Evolutionary conservation across 2,113 vertebrate genomes (phyloP), one percentile per base, ranked within the genome.

Genomic region (Bufo bufo): DNA sequence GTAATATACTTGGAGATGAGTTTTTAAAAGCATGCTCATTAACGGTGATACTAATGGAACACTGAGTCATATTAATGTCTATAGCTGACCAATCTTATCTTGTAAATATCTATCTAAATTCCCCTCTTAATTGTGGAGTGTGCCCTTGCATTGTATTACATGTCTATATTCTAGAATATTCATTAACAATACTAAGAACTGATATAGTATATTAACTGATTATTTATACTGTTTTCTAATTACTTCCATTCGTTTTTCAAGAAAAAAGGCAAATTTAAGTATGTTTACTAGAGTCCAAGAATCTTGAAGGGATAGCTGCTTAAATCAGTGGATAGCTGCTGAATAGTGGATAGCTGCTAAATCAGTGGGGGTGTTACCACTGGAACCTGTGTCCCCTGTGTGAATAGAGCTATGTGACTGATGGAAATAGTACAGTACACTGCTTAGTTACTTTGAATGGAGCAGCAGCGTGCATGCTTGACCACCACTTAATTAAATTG

Each of bases 21-120:
- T 6, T 79, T 79, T 79, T 79, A 79, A 79, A 79, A 79, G 77
- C 77, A 58, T 58, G 4, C 77, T 79, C 77, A 79, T 79, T 79
- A 79, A n/a, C 20, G 2, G n/a, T 79, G 50, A 79, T 52, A 58
- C 77, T 79, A 79, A 79, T 79, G 50, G 52, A 56, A 23, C 77
- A 54, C 58, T 79, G 56, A 79, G n/a, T n/a, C 52, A 79, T 52
- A 58, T 23, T 79, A 79, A 79, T 79, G 52, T 16, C n/a, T 54
- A 58, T 23, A 58, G 52, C 52, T 58, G 50, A 58, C 20, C 52
- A 79, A 79, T 56, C 77, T 59, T 23, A 43, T 59, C 54, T 80
- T 3, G 54, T 43, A 59, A 58, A 33, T 33, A 79, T 33, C 20
- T 6, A 23, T 12, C 50, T 56, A 33, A 58, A 79, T 79, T n/a